A percentile compares a stretch with the other conserved stretches of the same genome.
Conservation (phyloP, 2,888 invertebrate species). For the Melinaea marsaeus region DNA sequence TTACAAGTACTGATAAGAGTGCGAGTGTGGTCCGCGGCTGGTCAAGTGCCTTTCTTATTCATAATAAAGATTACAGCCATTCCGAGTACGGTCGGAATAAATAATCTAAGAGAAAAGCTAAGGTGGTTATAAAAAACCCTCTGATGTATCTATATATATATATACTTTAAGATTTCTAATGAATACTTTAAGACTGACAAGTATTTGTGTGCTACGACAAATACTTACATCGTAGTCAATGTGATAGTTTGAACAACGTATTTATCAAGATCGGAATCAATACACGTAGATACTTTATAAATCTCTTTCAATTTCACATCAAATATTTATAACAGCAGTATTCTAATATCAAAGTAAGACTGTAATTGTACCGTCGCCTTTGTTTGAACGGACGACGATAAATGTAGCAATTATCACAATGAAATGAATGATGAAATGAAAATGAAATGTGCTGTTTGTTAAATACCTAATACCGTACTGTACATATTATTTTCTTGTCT, state of each 20-base stretch:
- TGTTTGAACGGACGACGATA: slow-evolving; percentile 4
- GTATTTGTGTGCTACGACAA: not conserved
- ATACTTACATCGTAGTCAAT: no score
- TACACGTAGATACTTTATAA: no score
- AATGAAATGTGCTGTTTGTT: slow-evolving; percentile 19
- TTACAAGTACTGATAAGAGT: not conserved
- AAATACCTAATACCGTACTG: slow-evolving; percentile 13
- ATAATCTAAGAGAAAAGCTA: no score
- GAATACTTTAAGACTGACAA: not conserved
- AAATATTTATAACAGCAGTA: not conserved
- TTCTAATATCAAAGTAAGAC: not conserved
- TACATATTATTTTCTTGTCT: slow-evolving; percentile 34
- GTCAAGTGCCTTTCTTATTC: slow-evolving; percentile 1
- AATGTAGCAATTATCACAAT: slow-evolving; percentile 19
- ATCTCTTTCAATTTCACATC: not conserved
- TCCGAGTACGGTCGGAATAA: no score
- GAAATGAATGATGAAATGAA: no score
- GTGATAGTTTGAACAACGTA: no score
- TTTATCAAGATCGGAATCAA: no score
- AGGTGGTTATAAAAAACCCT: no score
- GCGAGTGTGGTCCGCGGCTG: not conserved
- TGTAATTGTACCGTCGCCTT: not conserved
- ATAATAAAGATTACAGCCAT: not conserved
- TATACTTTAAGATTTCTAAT: no score
- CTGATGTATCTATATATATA: no score